These are phyloP conservation scores for Okamejei kenojei DNA, from an alignment of 2,797 vertebrate species.

Conservation along the genomic window DNA sequence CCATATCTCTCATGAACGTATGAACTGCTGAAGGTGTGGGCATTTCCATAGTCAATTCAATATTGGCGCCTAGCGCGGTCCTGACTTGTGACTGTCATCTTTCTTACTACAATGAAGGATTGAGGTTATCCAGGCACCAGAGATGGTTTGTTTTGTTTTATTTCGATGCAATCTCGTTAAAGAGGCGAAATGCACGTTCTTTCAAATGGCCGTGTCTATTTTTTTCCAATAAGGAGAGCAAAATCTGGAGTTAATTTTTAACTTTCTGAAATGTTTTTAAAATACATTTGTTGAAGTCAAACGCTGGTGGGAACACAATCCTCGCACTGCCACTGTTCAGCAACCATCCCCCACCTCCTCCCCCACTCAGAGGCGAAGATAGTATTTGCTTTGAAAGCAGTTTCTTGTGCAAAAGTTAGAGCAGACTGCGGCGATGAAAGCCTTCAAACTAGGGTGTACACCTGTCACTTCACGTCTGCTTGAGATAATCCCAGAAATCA, in stretches of 20 bases:
- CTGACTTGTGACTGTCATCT: background rate
- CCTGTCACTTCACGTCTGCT: background rate
- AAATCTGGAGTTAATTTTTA: background rate
- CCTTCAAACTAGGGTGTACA: background rate
- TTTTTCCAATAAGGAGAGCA: background rate
- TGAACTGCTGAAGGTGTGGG: too few species aligned
- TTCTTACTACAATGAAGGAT: background rate
- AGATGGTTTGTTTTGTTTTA: background rate
- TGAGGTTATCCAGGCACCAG: background rate
- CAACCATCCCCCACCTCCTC: background rate
- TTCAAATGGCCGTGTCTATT: background rate
- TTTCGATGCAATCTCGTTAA: background rate
- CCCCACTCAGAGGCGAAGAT: too few species aligned
- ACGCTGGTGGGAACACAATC: background rate
- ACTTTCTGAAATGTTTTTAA: background rate
- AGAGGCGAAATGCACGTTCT: background rate
- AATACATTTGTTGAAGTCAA: too few species aligned
- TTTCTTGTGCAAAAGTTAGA: background rate
- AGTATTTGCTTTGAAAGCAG: background rate
- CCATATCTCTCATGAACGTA: too few species aligned
- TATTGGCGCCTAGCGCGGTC: background rate
- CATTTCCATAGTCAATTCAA: background rate
- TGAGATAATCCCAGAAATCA: too few species aligned
- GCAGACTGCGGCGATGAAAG: background rate
- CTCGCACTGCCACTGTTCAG: background rate